Percentiles rank a stretch among this genome's conserved stretches.
Evolutionary conservation across 2,888 invertebrate genomes (phyloP).

Genomic region (Steinernema hermaphroditum): DNA sequence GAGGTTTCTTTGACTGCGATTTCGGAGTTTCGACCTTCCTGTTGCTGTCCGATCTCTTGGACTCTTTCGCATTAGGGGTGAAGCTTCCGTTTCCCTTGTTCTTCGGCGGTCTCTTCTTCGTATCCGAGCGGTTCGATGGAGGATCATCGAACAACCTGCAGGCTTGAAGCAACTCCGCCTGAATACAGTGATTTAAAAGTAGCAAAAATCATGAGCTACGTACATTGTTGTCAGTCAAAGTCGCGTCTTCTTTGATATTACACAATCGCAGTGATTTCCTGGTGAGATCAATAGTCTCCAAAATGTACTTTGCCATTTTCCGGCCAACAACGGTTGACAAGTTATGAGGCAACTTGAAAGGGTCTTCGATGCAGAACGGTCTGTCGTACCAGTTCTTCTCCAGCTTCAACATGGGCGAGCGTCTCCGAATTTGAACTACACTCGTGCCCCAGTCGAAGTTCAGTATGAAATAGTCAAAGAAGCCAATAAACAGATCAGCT

Average conservation of each 20-base stretch:
- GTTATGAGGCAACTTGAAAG: conserved; percentile 73
- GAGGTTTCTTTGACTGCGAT: background rate
- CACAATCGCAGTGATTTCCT: background rate
- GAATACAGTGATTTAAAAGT: background rate
- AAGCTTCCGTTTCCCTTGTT: background rate
- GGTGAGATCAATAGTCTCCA: background rate
- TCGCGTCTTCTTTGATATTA: background rate
- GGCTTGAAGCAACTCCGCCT: background rate
- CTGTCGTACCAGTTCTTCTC: conserved; percentile 71
- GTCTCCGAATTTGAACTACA: conserved; percentile 32
- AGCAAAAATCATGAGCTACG: background rate
- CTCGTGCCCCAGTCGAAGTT: conserved; percentile 8
- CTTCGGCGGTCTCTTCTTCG: background rate
- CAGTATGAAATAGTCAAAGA: conserved; percentile 33
- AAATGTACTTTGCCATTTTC: background rate
- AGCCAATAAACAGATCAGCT: conserved; percentile 28
- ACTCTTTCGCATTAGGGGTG: background rate
- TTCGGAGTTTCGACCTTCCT: background rate
- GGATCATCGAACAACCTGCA: too few relatives aligned
- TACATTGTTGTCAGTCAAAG: background rate
- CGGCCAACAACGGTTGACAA: conserved; percentile 70
- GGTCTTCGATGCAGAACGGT: conserved; percentile 73
- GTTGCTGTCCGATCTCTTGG: background rate
- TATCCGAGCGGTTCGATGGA: background rate
- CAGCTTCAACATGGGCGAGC: conserved; percentile 68